A percentile compares a stretch with the other conserved stretches of the same genome.
Conservation (phyloP, 1,140 invertebrate species). For the Hirudo medicinalis region DNA sequence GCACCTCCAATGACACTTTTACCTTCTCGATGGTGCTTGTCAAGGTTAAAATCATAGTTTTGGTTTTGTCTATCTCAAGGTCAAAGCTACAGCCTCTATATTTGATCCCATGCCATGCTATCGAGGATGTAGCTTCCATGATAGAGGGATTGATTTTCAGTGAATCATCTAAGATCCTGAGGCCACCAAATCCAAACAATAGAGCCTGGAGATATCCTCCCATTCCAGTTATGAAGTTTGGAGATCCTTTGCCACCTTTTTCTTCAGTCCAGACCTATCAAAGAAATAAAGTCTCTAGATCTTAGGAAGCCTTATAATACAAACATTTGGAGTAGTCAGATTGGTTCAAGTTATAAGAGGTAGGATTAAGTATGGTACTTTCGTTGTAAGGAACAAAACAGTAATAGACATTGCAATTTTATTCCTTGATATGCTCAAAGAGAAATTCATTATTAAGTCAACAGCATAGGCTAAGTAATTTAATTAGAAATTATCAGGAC, state of each 20-base stretch:
- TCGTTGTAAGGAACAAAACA: too few relatives aligned
- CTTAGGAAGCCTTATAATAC: neutral
- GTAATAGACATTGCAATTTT: too few relatives aligned
- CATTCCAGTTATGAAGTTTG: constrained; percentile 44
- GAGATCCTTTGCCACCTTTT: constrained; percentile 37
- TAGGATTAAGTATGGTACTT: too few relatives aligned
- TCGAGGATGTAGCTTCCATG: constrained; percentile 26
- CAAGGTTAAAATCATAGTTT: neutral
- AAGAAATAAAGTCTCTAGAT: neutral
- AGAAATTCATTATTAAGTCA: too few relatives aligned
- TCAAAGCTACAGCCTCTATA: constrained; percentile 1
- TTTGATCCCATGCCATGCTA: constrained; percentile 16
- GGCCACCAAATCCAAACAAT: constrained; percentile 39
- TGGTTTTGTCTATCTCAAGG: neutral
- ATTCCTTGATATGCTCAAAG: too few relatives aligned
- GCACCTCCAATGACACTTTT: neutral
- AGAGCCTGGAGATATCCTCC: constrained; percentile 40
- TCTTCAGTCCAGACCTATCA: constrained; percentile 28
- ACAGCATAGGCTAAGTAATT: too few relatives aligned
- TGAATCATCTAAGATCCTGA: constrained; percentile 27
- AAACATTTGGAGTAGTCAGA: neutral
- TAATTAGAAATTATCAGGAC: neutral
- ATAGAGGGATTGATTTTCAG: constrained; percentile 18
- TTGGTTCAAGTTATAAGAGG: too few relatives aligned
- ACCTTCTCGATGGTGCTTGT: neutral